These are phyloP conservation scores for Ganaspis brasiliensis DNA, from an alignment of 2,888 invertebrate species.

Conservation along the genomic window DNA sequence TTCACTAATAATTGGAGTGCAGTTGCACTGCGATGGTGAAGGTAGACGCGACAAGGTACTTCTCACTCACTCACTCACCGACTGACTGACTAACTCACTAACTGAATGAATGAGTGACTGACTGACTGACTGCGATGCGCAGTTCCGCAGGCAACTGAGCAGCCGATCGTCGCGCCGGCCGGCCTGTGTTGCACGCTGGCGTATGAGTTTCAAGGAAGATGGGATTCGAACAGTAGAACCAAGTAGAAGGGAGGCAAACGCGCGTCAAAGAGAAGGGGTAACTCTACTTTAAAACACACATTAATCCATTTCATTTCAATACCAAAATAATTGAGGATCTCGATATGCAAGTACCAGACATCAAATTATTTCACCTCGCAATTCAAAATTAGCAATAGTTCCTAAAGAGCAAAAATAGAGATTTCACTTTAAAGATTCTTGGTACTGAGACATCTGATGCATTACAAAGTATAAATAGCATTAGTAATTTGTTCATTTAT, in stretches of 20 bases:
- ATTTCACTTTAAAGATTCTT: too few species aligned
- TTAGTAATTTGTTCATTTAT: too few species aligned
- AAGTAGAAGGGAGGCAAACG: slow-evolving; percentile 23
- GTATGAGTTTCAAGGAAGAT: slow-evolving; percentile 37
- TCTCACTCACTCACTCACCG: slow-evolving; percentile 61
- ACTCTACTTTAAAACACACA: background rate
- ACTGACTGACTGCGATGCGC: slow-evolving; percentile 69
- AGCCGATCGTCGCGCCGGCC: slow-evolving; percentile 60
- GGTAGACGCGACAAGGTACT: slow-evolving; percentile 52
- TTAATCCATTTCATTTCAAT: background rate
- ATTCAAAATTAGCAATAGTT: too few species aligned
- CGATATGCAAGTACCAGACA: too few species aligned
- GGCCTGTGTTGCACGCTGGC: slow-evolving; percentile 61
- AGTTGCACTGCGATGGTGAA: slow-evolving; percentile 40
- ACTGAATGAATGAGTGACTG: slow-evolving; percentile 63
- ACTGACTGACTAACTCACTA: slow-evolving; percentile 64
- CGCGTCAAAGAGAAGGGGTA: slow-evolving; percentile 8
- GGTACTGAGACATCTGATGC: too few species aligned
- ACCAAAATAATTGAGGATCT: background rate
- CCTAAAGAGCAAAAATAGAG: too few species aligned
- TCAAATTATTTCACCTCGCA: too few species aligned
- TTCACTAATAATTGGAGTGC: background rate
- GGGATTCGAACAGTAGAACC: slow-evolving; percentile 37
- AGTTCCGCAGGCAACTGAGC: slow-evolving; percentile 72
- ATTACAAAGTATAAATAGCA: too few species aligned